These are phyloP conservation scores for Nomada ruficornis DNA, from an alignment of 2,888 invertebrate species.

Conservation along the genomic window DNA sequence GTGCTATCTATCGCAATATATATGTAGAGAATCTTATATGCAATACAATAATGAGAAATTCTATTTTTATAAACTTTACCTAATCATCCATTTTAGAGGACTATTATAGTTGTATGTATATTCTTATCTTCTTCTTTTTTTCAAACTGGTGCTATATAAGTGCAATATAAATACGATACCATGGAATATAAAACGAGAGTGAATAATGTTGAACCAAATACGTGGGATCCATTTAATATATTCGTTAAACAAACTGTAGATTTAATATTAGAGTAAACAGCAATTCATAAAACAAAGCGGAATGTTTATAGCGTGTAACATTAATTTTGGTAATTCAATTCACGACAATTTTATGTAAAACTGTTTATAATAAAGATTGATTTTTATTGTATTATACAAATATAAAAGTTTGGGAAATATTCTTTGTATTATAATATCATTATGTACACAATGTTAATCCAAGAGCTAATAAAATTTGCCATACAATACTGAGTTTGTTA, in stretches of 20 bases:
- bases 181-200: conserved; percentile 42
- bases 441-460: conserved; percentile 48
- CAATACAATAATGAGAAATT: conserved; percentile 55
- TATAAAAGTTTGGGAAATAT: conserved; percentile 30
- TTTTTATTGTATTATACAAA: conserved; percentile 55
- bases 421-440: conserved; percentile 19
- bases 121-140: conserved; percentile 28
- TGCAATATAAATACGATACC: conserved; percentile 64
- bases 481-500: conserved; percentile 15
- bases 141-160: conserved; percentile 67
- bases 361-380: conserved; percentile 65
- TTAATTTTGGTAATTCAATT: conserved; percentile 47
- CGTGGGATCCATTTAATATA: conserved; percentile 45
- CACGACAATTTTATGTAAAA: conserved; percentile 58
- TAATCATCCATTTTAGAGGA: conserved; percentile 46
- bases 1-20: conserved; percentile 48
- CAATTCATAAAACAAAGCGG: conserved; percentile 22
- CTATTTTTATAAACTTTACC: conserved; percentile 67
- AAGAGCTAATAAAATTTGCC: conserved; percentile 29
- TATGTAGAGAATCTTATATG: conserved; percentile 27
- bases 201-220: conserved; percentile 60
- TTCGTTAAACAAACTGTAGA: conserved; percentile 13
- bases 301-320: conserved; percentile 57
- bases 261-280: conserved; percentile 30
- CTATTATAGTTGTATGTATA: conserved; percentile 42